Base-by-base conservation (phyloP, 2,797 vertebrate species). In the Macropus fuliginosus region DNA sequence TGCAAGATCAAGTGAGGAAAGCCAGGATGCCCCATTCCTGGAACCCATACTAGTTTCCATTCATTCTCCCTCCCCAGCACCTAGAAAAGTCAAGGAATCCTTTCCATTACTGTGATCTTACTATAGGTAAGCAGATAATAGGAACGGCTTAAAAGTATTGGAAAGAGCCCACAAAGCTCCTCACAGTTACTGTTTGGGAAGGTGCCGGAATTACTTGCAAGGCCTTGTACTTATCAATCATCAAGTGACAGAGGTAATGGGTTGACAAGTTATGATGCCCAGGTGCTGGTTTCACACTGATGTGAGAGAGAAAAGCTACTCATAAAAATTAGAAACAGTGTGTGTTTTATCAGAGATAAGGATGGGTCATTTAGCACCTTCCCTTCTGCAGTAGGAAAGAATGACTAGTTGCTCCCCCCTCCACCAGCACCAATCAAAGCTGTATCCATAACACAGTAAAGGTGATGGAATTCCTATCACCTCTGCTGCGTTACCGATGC, bases 191-290 rank as follows among this genome's bases (percentile, higher is more conserved):
- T 91, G 28, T 66, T 97, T 92, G 56, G 81, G 91, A 97, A 95
- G 91, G 34, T 91, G 91, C 96, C 93, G 52, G 97, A 97, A 94
- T 96, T 89, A 96, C 95, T 96, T 93, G 91, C 57, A 96, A 97
- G 56, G 89, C 4, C 29, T 2, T 94, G 29, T 4, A 29, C 93
- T 94, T 96, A 91, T 95, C 92, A 91, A 29, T 31, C 92, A 90
- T 93, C 66, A 81, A 40, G 66, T 40, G 66, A 40, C 66, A 81
- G 46, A 24, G n/a, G 91, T 93, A 56, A 91, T 56, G 91, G 29
- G 62, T 95, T 95, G 96, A 97, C 95, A 96, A 95, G 93, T 97
- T 95, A 10, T 81, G 94, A 92, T 54, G 52, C 50, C 55, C 89
- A 96, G 89, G 54, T 96, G 91, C 94, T 97, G 52, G 91, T 96